Percentiles rank a stretch among this genome's conserved stretches.
These are phyloP conservation scores for Chlamydotis undulata DNA, from an alignment of 2,113 vertebrate genomes.

Conservation along the genomic window DNA sequence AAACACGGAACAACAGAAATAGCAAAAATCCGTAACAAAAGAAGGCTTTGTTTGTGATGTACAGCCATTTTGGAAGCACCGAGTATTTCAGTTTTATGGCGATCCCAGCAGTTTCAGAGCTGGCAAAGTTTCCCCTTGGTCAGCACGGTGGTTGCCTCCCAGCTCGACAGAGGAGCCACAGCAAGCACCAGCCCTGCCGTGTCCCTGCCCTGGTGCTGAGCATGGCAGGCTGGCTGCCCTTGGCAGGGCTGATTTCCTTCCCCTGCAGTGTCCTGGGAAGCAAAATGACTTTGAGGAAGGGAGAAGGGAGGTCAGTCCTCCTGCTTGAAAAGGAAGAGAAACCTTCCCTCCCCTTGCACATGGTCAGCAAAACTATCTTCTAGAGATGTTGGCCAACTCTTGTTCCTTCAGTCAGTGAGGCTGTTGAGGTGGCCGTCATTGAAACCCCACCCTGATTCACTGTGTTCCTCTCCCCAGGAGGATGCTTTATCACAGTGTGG, in stretches of 20 bases:
- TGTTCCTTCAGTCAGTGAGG: accelerated
- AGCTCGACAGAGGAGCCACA: neutral
- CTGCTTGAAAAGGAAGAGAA: neutral
- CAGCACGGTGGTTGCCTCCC: neutral
- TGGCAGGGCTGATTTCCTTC: neutral
- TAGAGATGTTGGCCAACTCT: neutral
- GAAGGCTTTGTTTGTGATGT: neutral
- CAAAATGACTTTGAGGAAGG: neutral
- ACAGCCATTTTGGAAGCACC: neutral
- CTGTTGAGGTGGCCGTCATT: neutral
- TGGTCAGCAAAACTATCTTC: neutral
- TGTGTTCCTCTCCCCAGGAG: neutral
- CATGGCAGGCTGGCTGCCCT: neutral
- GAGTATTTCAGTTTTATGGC: neutral
- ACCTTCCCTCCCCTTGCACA: neutral
- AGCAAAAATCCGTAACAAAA: neutral
- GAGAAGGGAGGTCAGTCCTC: neutral
- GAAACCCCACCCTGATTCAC: neutral
- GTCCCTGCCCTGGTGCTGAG: neutral
- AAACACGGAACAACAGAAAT: neutral
- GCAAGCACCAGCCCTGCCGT: neutral
- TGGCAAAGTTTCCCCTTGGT: neutral
- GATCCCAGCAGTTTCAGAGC: neutral
- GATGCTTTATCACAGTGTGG: neutral
- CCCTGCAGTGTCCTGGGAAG: neutral